phyloP scores from a whole-genome alignment of 2,888 invertebrate genomes.

The Sesamia inferens region DNA sequence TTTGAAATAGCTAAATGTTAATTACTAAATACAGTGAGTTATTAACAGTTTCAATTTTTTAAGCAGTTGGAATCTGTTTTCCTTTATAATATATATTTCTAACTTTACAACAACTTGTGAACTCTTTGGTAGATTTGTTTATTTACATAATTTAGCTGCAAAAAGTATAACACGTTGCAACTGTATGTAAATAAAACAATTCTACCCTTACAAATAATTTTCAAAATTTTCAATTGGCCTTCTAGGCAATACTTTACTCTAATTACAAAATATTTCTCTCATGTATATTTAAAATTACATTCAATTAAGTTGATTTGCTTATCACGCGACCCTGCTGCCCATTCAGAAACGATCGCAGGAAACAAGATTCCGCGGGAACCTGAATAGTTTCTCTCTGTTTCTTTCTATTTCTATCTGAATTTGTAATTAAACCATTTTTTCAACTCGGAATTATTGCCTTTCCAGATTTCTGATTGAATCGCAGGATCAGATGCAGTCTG shows the following conservation, averaged over 20 bases:
- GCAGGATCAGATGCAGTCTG: not conserved
- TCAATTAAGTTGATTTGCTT: conserved; percentile 8
- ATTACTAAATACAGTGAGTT: conserved; percentile 18
- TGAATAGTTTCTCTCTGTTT: not conserved
- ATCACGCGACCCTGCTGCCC: conserved; percentile 4
- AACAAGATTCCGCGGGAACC: not conserved
- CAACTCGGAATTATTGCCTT: not conserved
- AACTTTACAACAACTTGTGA: not conserved
- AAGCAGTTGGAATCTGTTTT: not conserved
- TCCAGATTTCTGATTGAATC: conserved; percentile 21
- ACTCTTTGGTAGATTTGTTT: not conserved
- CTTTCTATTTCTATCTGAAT: not conserved
- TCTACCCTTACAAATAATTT: conserved; percentile 7
- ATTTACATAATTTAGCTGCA: not conserved
- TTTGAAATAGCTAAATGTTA: conserved; percentile 33
- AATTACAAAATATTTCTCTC: conserved; percentile 64
- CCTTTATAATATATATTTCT: not conserved
- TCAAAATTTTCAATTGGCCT: conserved; percentile 34
- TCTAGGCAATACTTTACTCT: conserved; percentile 56
- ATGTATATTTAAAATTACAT: conserved; percentile 55
- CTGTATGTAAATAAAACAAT: not conserved
- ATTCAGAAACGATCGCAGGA: not conserved
- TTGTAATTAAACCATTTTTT: not conserved
- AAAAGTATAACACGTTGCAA: conserved; percentile 2
- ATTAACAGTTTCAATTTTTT: conserved; percentile 16